Conservation (phyloP, 2,888 invertebrate genomes). For the Aleiodes testaceus region DNA sequence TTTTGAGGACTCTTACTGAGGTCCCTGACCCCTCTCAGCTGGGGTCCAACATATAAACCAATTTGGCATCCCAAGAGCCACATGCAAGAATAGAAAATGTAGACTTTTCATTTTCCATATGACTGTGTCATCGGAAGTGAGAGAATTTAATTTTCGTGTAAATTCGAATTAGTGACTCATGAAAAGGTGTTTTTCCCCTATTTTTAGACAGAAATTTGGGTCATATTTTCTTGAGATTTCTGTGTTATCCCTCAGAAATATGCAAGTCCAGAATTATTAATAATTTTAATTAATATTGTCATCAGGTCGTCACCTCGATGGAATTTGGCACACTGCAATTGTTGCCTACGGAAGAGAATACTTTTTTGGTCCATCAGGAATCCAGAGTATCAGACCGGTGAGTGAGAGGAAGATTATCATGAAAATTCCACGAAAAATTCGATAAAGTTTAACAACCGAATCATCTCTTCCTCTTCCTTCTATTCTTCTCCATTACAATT, state of each 20-base stretch:
- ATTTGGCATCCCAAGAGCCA: slow-evolving; percentile 29
- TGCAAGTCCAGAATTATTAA: neutral
- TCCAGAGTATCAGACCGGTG: slow-evolving; percentile 87
- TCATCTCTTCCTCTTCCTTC: slow-evolving; percentile 14
- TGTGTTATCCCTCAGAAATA: too few relatives aligned
- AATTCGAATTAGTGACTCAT: slow-evolving; percentile 18
- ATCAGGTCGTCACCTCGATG: slow-evolving; percentile 88
- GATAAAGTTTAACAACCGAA: slow-evolving; percentile 17
- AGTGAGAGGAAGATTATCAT: slow-evolving; percentile 70
- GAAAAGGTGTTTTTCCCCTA: slow-evolving; percentile 16
- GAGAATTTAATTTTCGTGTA: neutral
- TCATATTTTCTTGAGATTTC: neutral
- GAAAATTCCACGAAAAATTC: neutral
- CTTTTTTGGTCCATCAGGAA: slow-evolving; percentile 88
- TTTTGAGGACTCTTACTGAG: slow-evolving; percentile 13
- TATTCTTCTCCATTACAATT: slow-evolving; percentile 14
- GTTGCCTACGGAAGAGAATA: slow-evolving; percentile 90
- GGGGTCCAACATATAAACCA: neutral
- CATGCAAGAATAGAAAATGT: slow-evolving; percentile 22
- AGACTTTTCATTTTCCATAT: neutral
- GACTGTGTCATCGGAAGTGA: slow-evolving; percentile 8
- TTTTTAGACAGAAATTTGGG: slow-evolving; percentile 18
- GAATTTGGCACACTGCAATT: slow-evolving; percentile 96
- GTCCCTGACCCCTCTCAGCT: slow-evolving; percentile 23
- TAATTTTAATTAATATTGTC: slow-evolving; percentile 46